phyloP scores from a whole-genome alignment of 2,797 vertebrate species.

The Podarcis lilfordi region DNA sequence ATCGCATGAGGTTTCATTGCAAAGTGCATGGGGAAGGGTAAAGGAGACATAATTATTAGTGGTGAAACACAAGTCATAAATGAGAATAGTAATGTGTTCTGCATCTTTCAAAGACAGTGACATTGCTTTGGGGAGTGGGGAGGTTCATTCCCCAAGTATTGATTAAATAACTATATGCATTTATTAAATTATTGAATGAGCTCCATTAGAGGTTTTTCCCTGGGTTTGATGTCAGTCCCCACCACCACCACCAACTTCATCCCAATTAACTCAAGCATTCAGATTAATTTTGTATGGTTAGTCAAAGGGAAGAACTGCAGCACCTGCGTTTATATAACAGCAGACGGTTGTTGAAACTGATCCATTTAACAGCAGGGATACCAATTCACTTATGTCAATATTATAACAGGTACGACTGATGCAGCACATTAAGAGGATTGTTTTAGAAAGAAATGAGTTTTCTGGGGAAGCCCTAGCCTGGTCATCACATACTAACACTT shows the following conservation, averaged over 20 bases:
- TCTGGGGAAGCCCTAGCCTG: background rate
- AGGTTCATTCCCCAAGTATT: constrained; percentile 60
- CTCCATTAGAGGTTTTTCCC: constrained; percentile 66
- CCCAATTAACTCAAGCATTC: constrained; percentile 71
- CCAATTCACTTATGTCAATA: background rate
- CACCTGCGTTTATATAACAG: background rate
- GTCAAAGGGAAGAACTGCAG: constrained; percentile 48
- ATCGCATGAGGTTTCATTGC: constrained; percentile 26
- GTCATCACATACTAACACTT: background rate
- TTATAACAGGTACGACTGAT: background rate
- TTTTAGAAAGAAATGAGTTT: background rate
- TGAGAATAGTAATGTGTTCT: constrained; percentile 55
- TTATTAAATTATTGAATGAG: constrained; percentile 72
- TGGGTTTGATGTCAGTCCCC: constrained; percentile 59
- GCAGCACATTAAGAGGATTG: background rate
- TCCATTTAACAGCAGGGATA: background rate
- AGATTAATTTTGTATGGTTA: constrained; percentile 66
- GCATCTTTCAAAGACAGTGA: constrained; percentile 58
- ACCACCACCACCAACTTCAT: constrained; percentile 27
- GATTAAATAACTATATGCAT: constrained; percentile 65
- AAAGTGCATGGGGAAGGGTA: background rate
- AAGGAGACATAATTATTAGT: constrained; percentile 56
- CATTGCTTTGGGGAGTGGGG: constrained; percentile 56
- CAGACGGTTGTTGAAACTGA: background rate
- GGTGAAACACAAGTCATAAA: constrained; percentile 57